Evolutionary conservation across 2,113 vertebrate species (phyloP).

Genomic region (Turnix velox): DNA sequence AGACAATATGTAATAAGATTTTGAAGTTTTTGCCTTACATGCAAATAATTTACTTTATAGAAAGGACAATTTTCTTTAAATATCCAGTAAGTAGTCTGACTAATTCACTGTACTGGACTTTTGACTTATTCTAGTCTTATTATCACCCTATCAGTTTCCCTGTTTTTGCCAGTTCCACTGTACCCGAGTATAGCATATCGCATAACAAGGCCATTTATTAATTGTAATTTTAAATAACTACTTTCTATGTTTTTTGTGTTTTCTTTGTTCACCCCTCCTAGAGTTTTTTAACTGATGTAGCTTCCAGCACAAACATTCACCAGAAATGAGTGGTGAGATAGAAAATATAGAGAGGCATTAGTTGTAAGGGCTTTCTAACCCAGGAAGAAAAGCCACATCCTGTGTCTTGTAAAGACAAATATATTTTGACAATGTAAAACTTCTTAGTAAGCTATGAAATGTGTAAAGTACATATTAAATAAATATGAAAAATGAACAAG

Average conservation of each 20-base stretch:
- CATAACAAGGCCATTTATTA: background rate
- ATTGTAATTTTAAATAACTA: background rate
- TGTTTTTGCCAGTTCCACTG: background rate
- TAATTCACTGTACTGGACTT: background rate
- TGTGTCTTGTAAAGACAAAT: background rate
- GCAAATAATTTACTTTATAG: background rate
- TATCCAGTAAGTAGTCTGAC: background rate
- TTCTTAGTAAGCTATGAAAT: background rate
- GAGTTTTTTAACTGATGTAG: background rate
- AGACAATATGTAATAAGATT: background rate
- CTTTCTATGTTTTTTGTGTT: background rate
- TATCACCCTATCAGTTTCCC: background rate
- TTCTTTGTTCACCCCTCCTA: background rate
- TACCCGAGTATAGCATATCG: background rate
- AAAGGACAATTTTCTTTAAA: background rate
- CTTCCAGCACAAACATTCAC: background rate
- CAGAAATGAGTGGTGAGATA: background rate
- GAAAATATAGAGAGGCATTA: background rate
- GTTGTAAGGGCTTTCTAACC: background rate
- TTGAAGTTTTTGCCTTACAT: background rate
- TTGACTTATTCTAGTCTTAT: background rate
- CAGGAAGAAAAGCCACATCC: background rate
- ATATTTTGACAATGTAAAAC: background rate
- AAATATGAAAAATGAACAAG: background rate
- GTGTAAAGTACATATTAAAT: background rate